Evolutionary conservation across 2,113 vertebrate species (phyloP), one percentile per base, ranked within the genome.

Genomic region (Elaphurus davidianus): DNA sequence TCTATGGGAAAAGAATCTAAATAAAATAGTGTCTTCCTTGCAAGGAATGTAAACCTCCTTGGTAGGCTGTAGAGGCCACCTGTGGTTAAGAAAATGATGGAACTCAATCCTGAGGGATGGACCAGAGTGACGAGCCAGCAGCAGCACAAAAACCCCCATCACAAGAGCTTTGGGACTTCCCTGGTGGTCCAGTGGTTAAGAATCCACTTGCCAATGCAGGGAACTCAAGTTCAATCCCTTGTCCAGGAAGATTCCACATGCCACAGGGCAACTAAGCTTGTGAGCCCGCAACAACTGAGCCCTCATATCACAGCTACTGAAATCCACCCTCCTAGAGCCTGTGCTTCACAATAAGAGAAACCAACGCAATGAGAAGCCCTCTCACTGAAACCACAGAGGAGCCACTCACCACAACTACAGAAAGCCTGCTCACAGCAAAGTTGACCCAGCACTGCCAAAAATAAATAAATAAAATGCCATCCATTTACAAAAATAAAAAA

Each of bases 131-230:
- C 9, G 2, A 36, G 54, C 55, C 79, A 9, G 54, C 36, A 43
- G 5, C 2, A 2, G n/a, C 40, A 8, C 0, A n/a, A 40, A 89
- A 12, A 10, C 28, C 10, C 30, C 4, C 0, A 15, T 47, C n/a
- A 7, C 52, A 45, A 74, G 45, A 6, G 33, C 25, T n/a, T 5
- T 6, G 0, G 67, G 71, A 15, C 23, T 43, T 76, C 40, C 71
- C 40, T 43, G 3, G 5, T 13, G 71, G 40, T 76, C 40, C 23
- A 14, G 71, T 1, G 23, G 40, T 43, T 76, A 43, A 76, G 40
- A 27, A 43, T 27, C 40, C 12, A 0, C 40, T 43, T 76, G 71
- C 71, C 71, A 43, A 15, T 15, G 21, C 71, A 43, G 71, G 71
- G 40, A 27, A 76, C 40, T 13, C 40, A 43, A 27, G 23, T 43